Evolutionary conservation across 2,888 invertebrate species (phyloP).

Genomic region (Drosophila paracracens): DNA sequence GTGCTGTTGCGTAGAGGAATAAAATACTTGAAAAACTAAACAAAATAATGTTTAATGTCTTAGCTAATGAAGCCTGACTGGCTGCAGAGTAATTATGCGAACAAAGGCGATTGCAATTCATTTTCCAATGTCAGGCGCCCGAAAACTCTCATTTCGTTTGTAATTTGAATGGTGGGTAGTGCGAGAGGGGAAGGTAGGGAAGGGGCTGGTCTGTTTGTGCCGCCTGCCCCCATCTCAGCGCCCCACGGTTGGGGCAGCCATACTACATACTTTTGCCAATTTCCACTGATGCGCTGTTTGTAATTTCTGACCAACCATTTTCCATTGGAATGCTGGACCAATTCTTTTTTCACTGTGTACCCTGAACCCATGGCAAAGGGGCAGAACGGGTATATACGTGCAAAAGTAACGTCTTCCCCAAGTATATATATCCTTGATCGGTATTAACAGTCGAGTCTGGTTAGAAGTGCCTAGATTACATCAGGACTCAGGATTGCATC

Average conservation of each 20-base stretch:
- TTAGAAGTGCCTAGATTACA: too few relatives aligned
- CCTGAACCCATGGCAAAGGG: background rate
- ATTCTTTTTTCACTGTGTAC: constrained; percentile 59
- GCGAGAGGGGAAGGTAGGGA: background rate
- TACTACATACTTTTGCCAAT: constrained; percentile 41
- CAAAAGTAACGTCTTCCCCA: too few relatives aligned
- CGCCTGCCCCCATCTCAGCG: constrained; percentile 5
- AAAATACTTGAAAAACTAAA: background rate
- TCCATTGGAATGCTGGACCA: constrained; percentile 73
- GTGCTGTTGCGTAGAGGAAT: background rate
- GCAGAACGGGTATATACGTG: background rate
- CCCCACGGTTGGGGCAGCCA: background rate
- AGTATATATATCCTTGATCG: background rate
- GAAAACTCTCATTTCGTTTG: constrained; percentile 72
- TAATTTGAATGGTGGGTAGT: constrained; percentile 61
- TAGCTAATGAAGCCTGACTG: constrained; percentile 11
- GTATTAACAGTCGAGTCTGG: background rate
- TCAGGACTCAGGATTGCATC: background rate
- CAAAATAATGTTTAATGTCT: background rate
- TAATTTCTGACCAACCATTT: constrained; percentile 77
- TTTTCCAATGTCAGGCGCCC: constrained; percentile 46
- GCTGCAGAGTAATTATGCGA: constrained; percentile 31
- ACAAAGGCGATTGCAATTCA: constrained; percentile 65
- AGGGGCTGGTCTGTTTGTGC: background rate
- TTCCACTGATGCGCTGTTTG: constrained; percentile 67